phyloP scores from a whole-genome alignment of 2,888 invertebrate genomes.

The Zootermopsis nevadensis region DNA sequence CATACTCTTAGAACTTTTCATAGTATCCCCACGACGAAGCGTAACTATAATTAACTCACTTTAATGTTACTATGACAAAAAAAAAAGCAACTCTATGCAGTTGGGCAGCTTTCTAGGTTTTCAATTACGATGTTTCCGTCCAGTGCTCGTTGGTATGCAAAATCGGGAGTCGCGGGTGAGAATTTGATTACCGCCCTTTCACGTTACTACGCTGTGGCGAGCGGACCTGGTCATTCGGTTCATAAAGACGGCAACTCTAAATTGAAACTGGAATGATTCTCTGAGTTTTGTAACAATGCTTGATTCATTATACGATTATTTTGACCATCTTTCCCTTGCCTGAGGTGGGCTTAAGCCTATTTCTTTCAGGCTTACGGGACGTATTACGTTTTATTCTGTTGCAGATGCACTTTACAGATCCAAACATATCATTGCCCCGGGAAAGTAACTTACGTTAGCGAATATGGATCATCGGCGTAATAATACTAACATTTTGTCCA shows the following conservation, averaged over 20 bases:
- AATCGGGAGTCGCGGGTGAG: background rate
- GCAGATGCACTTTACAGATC: too few relatives aligned
- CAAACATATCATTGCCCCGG: too few relatives aligned
- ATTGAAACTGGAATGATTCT: background rate
- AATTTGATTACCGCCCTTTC: background rate
- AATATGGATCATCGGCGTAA: too few relatives aligned
- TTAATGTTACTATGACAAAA: background rate
- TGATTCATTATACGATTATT: too few relatives aligned
- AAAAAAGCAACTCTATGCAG: background rate
- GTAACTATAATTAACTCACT: slow-evolving; percentile 7
- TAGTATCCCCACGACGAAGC: background rate
- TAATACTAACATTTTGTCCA: too few relatives aligned
- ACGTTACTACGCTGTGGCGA: background rate
- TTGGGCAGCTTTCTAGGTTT: background rate
- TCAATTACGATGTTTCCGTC: background rate
- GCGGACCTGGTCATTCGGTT: background rate
- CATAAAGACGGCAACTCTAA: background rate
- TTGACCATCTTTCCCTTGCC: too few relatives aligned
- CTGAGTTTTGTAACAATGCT: too few relatives aligned
- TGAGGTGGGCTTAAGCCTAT: too few relatives aligned
- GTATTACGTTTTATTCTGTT: too few relatives aligned
- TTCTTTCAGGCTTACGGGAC: too few relatives aligned
- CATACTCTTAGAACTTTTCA: too few relatives aligned
- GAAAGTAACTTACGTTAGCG: too few relatives aligned
- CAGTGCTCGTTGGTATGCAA: background rate